These are phyloP conservation scores for Cephus spinipes DNA, from an alignment of 2,888 invertebrate species.

Conservation along the genomic window DNA sequence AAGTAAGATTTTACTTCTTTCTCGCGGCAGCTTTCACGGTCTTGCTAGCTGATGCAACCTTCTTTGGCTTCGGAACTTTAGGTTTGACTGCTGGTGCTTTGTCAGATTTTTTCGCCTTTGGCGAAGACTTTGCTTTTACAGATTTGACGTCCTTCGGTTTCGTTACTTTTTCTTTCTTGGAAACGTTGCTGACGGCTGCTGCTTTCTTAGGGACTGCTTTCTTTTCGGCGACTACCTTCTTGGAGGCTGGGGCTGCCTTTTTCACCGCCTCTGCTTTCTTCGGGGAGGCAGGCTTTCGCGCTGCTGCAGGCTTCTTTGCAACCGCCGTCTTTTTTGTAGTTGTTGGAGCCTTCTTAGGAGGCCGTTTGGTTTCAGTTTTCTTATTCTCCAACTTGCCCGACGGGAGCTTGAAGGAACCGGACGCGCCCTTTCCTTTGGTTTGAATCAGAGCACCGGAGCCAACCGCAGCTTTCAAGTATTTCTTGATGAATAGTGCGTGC, in stretches of 20 bases:
- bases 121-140: slow-evolving; percentile 42
- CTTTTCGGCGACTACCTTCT: slow-evolving; percentile 44
- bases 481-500: slow-evolving; percentile 70
- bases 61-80: too few relatives aligned
- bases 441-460: slow-evolving; percentile 66
- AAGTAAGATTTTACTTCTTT: too few relatives aligned
- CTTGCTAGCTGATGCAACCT: too few relatives aligned
- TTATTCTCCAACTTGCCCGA: slow-evolving; percentile 23
- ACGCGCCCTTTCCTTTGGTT: slow-evolving; percentile 68
- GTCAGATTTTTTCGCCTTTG: slow-evolving; percentile 54
- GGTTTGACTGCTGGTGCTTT: too few relatives aligned
- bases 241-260: slow-evolving; percentile 19
- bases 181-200: not conserved
- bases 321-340: slow-evolving; percentile 13
- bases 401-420: slow-evolving; percentile 65
- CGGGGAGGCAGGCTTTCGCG: slow-evolving; percentile 13
- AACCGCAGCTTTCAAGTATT: slow-evolving; percentile 70
- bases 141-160: slow-evolving; percentile 8
- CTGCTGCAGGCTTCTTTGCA: slow-evolving; percentile 10
- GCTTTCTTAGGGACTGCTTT: slow-evolving; percentile 29
- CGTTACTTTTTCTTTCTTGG: slow-evolving; percentile 11
- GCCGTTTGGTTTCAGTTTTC: slow-evolving; percentile 18
- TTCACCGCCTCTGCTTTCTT: slow-evolving; percentile 24
- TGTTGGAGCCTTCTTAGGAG: slow-evolving; percentile 1
- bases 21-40: too few relatives aligned